Evolutionary conservation across 2,888 invertebrate genomes (phyloP), one percentile per base, ranked within the genome.

Genomic region (Salticus scenicus): DNA sequence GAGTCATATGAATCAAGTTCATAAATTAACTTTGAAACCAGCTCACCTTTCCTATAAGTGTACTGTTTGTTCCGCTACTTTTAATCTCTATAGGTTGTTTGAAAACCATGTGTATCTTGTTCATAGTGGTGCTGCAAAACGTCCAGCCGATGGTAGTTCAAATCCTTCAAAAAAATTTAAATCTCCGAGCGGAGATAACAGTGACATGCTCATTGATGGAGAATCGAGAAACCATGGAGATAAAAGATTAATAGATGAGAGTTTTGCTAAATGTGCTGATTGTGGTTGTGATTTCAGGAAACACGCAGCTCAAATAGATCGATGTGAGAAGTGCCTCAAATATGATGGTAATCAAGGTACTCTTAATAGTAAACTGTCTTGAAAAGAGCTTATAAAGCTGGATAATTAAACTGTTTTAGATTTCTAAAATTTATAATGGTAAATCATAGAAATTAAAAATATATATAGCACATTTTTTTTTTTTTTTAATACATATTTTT

Each of bases 1-100:
- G 80, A 96, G 96, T 91, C 98, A 98, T 91, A 97, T 98, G 84
- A 96, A 96, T 66, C 94, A 96, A 89, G 73, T 97, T 91, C 98
- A 98, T 92, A 96, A 95, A 90, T 94, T 97, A 93, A 96, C 96
- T 41, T 92, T 98, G 89, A 97, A 97, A 91, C 97, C 97, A 28
- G 97, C 97, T 47, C 97, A 97, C 91, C 93, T 97, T 82, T 97
- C 97, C 33, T 97, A 97, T 93, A 97, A 97, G 92, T 97, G 97
- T 92, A 97, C 97, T 12, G 97, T 97, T 33, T 97, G 97, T 91
- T 96, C 97, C 33, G 97, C 97, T 28, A 97, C 97, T 0, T 97
- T 97, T 90, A 96, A 96, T 89, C 96, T 97, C 96, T 97, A 97
- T 93, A 96, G 97, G 92, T 95, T 96, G 90, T 97, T 97, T 90